phyloP scores from a whole-genome alignment of 2,113 vertebrate species.

The Xiphophorus couchianus region DNA sequence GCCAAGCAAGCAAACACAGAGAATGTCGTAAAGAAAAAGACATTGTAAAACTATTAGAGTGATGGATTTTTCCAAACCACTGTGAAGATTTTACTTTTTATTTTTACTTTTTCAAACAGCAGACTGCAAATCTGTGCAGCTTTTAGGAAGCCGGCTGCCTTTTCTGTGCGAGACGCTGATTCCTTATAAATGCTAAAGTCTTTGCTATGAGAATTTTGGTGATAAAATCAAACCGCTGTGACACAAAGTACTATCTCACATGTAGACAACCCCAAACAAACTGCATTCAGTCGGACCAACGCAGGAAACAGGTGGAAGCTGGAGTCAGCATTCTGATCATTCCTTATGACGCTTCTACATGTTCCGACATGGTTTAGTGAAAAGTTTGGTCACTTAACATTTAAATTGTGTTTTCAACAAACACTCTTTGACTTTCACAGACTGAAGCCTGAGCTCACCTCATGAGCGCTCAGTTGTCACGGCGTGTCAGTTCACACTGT shows the following conservation, averaged over 20 bases:
- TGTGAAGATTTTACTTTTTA: not conserved
- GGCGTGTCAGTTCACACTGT: constrained; percentile 64
- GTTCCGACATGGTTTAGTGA: not conserved
- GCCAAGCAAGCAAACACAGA: not conserved
- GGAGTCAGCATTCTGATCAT: not conserved
- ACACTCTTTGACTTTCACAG: constrained; percentile 19
- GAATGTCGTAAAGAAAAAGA: not conserved
- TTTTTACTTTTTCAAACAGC: not conserved
- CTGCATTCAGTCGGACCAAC: not conserved
- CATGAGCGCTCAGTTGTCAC: constrained; percentile 60
- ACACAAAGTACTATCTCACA: not conserved
- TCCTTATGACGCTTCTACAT: not conserved
- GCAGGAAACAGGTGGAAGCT: not conserved
- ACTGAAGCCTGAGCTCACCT: constrained; percentile 18
- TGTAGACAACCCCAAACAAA: not conserved
- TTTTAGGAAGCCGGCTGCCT: not conserved
- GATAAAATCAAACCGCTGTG: not conserved
- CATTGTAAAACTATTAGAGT: not conserved
- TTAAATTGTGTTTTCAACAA: constrained; percentile 30
- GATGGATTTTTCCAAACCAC: no score
- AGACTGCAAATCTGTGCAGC: not conserved
- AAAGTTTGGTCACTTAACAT: not conserved
- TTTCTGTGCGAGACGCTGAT: no score
- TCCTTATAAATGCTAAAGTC: no score
- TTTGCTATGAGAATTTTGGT: no score